Evolutionary conservation across 1,140 invertebrate genomes (phyloP), one percentile per base, ranked within the genome.

Genomic region (Halyomorpha halys): DNA sequence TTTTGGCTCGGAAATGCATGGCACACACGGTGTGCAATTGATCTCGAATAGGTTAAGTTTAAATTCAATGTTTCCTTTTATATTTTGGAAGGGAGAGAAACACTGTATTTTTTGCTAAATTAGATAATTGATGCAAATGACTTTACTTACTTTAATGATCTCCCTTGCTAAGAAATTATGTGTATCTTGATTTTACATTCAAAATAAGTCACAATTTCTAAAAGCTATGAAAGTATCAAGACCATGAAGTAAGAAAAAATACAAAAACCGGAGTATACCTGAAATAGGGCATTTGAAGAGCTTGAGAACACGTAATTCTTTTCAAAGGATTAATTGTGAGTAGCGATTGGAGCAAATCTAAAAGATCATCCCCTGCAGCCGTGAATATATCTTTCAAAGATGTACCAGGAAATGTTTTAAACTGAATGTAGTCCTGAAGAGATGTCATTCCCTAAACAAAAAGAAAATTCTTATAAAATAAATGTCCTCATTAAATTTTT

Each of bases 341-440:
- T 61, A 97, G 77, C 49, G 80, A 83, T 54, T 84, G 82, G 60
- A 98, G 77, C 44, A 99, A 75, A 68, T 88, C 82, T 8, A 99
- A 73, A n/a, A 98, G 77, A 79, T 99, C 96, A 76, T 97, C 89
- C 14, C 84, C 81, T 16, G 94, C 95, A 9, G 97, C 97, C 44
- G 91, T 95, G 72, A 99, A 99, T 70, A 99, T 96, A 69, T 94
- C 85, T 63, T 88, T 86, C 21, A 97, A 74, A 19, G 90, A 87
- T 14, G 86, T 93, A 0, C 86, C 82, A 9, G 87, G 84, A 70
- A 90, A 91, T 3, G 82, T 79, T 73, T 96, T 97, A 73, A 98
- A 98, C 70, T 90, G 83, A 45, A 99, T 87, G 74, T 87, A 99
- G 77, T 98, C 94, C 44, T 91, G 87, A 16, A 99, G 77, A 64